phyloP scores from a whole-genome alignment of 2,797 vertebrate species.

The Rhynchonycteris naso region DNA sequence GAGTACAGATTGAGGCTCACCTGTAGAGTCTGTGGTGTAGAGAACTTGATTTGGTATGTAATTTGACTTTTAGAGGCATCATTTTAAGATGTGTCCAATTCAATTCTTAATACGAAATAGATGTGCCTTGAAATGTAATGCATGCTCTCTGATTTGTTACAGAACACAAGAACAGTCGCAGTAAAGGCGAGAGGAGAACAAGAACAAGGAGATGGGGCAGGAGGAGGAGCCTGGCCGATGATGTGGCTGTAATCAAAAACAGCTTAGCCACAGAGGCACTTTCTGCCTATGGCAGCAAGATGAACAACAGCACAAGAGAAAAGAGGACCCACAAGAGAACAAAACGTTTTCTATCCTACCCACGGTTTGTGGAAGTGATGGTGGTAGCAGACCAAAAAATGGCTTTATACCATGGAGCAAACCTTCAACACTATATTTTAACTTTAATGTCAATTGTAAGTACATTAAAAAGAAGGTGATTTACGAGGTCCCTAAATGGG shows the following conservation, averaged over 20 bases:
- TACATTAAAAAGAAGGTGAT: constrained; percentile 73
- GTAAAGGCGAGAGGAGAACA: constrained; percentile 86
- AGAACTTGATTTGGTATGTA: not conserved
- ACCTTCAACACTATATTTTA: constrained; percentile 98
- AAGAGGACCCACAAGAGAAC: constrained; percentile 92
- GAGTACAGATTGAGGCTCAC: not conserved
- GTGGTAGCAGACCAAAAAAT: constrained; percentile 98
- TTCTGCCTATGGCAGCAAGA: constrained; percentile 83
- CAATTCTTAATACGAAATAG: not conserved
- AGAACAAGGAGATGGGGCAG: constrained; percentile 82
- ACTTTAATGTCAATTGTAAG: constrained; percentile 99
- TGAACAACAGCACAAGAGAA: constrained; percentile 86
- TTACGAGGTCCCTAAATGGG: not conserved
- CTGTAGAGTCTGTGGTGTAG: not conserved
- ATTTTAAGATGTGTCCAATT: not conserved
- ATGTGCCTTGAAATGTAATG: not conserved
- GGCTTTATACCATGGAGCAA: constrained; percentile 97
- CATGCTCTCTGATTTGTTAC: constrained; percentile 11
- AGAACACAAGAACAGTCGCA: constrained; percentile 90
- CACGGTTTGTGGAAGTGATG: constrained; percentile 99
- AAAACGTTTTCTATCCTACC: constrained; percentile 98
- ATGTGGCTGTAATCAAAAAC: constrained; percentile 88
- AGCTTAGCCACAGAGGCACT: constrained; percentile 84
- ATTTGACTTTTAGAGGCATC: not conserved
- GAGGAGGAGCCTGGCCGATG: constrained; percentile 87